Evolutionary conservation across 2,113 vertebrate genomes (phyloP).

Genomic region (Okapia johnstoni): DNA sequence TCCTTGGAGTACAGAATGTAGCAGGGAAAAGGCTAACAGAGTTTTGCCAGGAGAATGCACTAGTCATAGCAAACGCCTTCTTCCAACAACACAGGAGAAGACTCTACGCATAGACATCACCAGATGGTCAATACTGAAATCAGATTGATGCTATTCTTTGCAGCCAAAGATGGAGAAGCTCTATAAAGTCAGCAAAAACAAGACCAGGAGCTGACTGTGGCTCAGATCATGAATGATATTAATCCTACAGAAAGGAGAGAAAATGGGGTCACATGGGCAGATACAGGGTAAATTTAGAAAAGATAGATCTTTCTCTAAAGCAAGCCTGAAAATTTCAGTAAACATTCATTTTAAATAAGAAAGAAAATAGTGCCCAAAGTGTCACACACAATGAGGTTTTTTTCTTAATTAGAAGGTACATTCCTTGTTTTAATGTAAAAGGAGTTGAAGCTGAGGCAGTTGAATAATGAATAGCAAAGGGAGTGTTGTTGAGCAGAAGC

Average conservation of each 20-base stretch:
- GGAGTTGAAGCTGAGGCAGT: neutral
- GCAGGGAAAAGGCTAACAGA: too few relatives aligned
- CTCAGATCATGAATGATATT: neutral
- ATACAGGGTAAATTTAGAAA: neutral
- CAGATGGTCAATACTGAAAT: too few relatives aligned
- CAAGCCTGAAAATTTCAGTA: neutral
- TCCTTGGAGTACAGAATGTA: too few relatives aligned
- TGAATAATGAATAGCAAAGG: neutral
- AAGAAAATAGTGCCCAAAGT: neutral
- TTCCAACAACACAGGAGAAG: too few relatives aligned
- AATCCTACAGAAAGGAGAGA: neutral
- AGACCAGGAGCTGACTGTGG: too few relatives aligned
- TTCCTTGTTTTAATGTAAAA: neutral
- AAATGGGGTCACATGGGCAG: neutral
- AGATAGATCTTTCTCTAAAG: neutral
- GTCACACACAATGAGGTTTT: neutral
- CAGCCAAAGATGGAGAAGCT: too few relatives aligned
- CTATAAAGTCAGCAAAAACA: too few relatives aligned
- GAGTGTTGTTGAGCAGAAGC: neutral
- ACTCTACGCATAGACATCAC: too few relatives aligned
- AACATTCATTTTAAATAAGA: neutral
- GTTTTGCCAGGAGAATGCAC: too few relatives aligned
- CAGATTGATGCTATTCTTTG: too few relatives aligned
- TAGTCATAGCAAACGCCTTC: too few relatives aligned
- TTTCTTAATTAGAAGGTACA: neutral